Conservation (phyloP, 2,113 vertebrate genomes). For the Glareola pratincola region DNA sequence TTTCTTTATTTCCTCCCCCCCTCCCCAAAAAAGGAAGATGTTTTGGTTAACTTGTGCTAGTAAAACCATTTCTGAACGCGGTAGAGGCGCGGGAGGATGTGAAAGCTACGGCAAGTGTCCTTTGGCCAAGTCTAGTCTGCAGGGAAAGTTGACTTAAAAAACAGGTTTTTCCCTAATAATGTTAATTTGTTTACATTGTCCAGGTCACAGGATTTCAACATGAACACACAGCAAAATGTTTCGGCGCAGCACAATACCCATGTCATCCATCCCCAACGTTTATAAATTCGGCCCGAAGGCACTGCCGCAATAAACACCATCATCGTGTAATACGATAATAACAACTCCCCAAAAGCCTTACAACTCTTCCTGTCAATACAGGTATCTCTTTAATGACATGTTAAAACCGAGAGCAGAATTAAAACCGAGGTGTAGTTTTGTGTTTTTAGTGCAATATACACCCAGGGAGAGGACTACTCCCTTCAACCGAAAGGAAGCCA, state of each 20-base stretch:
- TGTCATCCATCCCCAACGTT: neutral
- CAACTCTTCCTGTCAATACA: slow-evolving; percentile 52
- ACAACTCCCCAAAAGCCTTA: slow-evolving; percentile 45
- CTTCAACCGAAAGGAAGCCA: neutral
- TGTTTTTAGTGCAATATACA: neutral
- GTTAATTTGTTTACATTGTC: slow-evolving; percentile 52
- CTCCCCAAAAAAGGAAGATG: neutral
- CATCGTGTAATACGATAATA: slow-evolving; percentile 44
- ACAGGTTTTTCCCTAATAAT: slow-evolving; percentile 33
- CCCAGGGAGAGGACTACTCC: neutral
- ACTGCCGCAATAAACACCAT: slow-evolving; percentile 30
- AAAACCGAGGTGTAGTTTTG: neutral
- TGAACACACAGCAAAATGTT: neutral
- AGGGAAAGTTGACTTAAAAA: slow-evolving; percentile 20
- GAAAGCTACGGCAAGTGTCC: neutral
- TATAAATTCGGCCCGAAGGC: slow-evolving; percentile 56
- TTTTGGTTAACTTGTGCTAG: neutral
- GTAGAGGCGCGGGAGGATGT: neutral
- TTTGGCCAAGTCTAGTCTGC: neutral
- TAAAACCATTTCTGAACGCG: neutral
- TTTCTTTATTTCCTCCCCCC: neutral
- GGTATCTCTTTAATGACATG: slow-evolving; percentile 37
- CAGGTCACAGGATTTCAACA: slow-evolving; percentile 35
- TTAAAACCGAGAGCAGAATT: slow-evolving; percentile 33
- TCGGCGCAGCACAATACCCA: neutral